phyloP scores from a whole-genome alignment of 2,888 invertebrate genomes.

The Hylaea fasciaria region DNA sequence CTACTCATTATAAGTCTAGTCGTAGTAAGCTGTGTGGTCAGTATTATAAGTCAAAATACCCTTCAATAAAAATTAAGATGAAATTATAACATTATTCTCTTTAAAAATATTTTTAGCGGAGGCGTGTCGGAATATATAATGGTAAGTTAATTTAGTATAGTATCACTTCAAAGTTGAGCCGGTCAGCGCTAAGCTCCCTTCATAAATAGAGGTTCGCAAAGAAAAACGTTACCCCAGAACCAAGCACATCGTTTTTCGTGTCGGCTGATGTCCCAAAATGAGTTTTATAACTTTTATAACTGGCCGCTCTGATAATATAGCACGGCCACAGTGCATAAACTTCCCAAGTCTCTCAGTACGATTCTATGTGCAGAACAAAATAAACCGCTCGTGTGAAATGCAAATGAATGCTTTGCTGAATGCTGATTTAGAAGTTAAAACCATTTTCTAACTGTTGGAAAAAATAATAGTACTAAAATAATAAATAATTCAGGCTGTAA shows the following conservation, averaged over 20 bases:
- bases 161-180: constrained; percentile 28
- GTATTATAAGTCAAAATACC: too few relatives aligned
- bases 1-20: too few relatives aligned
- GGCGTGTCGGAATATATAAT: constrained; percentile 12
- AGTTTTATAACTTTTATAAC: constrained; percentile 71
- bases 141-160: constrained; percentile 26
- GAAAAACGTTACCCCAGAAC: constrained; percentile 36
- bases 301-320: constrained; percentile 50
- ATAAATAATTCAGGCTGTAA: too few relatives aligned
- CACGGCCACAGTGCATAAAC: constrained; percentile 39
- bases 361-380: background rate
- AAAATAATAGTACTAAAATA: too few relatives aligned
- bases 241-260: constrained; percentile 38
- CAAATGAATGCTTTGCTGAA: too few relatives aligned
- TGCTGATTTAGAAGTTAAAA: too few relatives aligned
- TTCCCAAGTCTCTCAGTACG: background rate
- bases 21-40: too few relatives aligned
- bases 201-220: constrained; percentile 36
- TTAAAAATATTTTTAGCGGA: too few relatives aligned
- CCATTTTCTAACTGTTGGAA: too few relatives aligned
- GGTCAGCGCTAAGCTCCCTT: constrained; percentile 27
- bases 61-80: too few relatives aligned
- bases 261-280: constrained; percentile 53
- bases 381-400: background rate
- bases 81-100: too few relatives aligned